Conservation (phyloP, 2,888 invertebrate species). For the Pristionchus exspectatus region DNA sequence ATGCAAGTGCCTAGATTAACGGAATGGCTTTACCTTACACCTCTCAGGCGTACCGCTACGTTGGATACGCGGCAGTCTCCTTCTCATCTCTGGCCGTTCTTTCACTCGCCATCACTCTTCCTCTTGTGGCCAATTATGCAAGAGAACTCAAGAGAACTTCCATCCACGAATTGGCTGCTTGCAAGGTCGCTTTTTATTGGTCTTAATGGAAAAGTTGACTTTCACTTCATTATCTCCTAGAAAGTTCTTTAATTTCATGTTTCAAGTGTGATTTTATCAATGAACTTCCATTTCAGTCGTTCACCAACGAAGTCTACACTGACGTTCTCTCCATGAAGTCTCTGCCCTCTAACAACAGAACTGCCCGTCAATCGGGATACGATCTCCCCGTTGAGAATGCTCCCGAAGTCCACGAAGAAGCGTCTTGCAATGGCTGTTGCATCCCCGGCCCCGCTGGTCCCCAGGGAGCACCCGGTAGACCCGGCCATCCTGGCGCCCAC, state of each 20-base stretch:
- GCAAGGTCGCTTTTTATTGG: slow-evolving; percentile 15
- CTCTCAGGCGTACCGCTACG: not conserved
- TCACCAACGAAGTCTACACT: not conserved
- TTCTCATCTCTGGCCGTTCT: not conserved
- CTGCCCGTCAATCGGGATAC: not conserved
- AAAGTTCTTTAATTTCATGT: too few relatives aligned
- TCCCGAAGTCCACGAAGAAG: not conserved
- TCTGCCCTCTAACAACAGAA: not conserved
- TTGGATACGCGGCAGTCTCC: not conserved
- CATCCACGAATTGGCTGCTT: not conserved
- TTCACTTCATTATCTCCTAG: too few relatives aligned
- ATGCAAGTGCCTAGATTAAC: too few relatives aligned
- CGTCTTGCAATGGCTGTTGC: not conserved
- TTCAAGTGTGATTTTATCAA: too few relatives aligned
- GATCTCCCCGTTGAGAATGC: not conserved
- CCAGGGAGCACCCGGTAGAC: too few relatives aligned
- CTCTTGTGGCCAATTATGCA: not conserved
- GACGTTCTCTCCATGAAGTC: not conserved
- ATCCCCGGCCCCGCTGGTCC: not conserved
- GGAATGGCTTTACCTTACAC: too few relatives aligned
- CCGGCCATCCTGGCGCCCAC: too few relatives aligned
- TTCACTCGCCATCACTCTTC: slow-evolving; percentile 1
- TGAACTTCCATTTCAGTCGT: slow-evolving; percentile 1
- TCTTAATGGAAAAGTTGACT: too few relatives aligned
- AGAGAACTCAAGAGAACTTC: not conserved